phyloP scores from a whole-genome alignment of 2,113 vertebrate genomes.

The Mormoops blainvillei region DNA sequence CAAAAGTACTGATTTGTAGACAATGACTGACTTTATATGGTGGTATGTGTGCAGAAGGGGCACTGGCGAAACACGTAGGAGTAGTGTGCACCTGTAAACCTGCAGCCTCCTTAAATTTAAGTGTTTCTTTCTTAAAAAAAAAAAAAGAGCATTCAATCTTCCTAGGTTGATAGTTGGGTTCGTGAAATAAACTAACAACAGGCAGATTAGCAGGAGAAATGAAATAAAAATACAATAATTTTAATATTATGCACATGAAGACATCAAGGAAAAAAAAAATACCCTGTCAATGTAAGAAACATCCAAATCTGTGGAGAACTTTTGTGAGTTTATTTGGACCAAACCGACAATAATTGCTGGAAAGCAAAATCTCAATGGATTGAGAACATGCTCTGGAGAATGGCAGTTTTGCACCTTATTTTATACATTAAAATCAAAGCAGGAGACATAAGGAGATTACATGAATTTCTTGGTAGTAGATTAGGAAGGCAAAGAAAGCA shows the following conservation, averaged over 20 bases:
- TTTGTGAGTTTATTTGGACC: not conserved
- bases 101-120: not conserved
- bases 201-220: not conserved
- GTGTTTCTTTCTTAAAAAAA: not conserved
- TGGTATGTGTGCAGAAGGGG: not conserved
- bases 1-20: not conserved
- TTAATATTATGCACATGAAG: not conserved
- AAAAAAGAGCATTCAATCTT: not conserved
- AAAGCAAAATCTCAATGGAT: not conserved
- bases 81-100: rapidly evolving
- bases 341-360: not conserved
- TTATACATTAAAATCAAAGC: not conserved
- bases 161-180: not conserved
- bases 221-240: not conserved
- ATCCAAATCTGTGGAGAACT: not conserved
- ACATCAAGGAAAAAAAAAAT: not conserved
- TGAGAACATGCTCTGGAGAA: not conserved
- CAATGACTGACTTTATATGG: not conserved
- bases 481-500: not conserved
- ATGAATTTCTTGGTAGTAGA: not conserved
- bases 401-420: not conserved
- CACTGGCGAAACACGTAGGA: not conserved
- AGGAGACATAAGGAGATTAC: not conserved
- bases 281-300: not conserved
- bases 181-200: not conserved